These are phyloP conservation scores for Himalopsyche tibetana DNA, from an alignment of 2,888 invertebrate species.

Conservation along the genomic window DNA sequence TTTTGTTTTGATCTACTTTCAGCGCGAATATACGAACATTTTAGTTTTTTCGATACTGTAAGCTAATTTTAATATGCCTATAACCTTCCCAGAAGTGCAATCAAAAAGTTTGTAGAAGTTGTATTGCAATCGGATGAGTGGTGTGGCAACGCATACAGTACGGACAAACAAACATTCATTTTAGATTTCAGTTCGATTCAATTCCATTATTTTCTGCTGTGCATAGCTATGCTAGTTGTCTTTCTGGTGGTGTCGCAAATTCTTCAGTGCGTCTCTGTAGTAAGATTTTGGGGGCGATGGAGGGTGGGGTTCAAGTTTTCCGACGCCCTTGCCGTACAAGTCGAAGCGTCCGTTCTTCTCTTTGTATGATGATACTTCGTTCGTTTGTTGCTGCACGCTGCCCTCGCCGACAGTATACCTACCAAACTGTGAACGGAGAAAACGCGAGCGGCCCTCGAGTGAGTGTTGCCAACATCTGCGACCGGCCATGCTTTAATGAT, in stretches of 20 bases:
- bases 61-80: too few species aligned
- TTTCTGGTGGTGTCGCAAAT: not conserved
- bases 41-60: too few species aligned
- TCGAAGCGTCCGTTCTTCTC: conserved; percentile 35
- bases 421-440: conserved; percentile 7
- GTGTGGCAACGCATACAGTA: too few species aligned
- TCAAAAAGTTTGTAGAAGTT: too few species aligned
- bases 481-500: conserved; percentile 35
- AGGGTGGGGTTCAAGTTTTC: conserved; percentile 5
- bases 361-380: conserved; percentile 40
- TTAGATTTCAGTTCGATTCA: too few species aligned
- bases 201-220: too few species aligned
- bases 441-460: not conserved
- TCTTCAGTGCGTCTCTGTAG: not conserved
- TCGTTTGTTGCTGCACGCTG: conserved; percentile 30
- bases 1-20: too few species aligned
- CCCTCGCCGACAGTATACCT: conserved; percentile 3
- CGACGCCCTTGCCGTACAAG: not conserved
- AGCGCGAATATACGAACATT: too few species aligned
- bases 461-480: conserved; percentile 38
- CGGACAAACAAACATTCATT: too few species aligned
- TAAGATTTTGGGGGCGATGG: not conserved
- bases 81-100: too few species aligned
- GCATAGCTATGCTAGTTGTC: too few species aligned
- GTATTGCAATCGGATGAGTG: too few species aligned